These are phyloP conservation scores for Scelioninae gen. 1 DNA, from an alignment of 2,888 invertebrate genomes.

Conservation along the genomic window DNA sequence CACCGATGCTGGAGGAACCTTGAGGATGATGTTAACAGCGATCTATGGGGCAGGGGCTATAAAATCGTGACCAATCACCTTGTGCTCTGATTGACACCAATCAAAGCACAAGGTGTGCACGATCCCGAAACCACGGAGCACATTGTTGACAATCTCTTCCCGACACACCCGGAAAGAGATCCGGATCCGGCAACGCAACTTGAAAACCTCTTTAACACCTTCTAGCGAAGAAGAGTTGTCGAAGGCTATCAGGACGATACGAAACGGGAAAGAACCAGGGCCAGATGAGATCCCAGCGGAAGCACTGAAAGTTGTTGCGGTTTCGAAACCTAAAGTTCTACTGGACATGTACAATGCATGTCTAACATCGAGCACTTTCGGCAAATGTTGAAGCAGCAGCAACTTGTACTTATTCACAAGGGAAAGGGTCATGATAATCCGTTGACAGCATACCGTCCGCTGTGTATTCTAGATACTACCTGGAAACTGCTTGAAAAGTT, in stretches of 20 bases:
- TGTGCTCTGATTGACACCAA: too few relatives aligned
- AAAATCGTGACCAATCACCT: too few relatives aligned
- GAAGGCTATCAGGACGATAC: background rate
- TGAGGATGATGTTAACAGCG: too few relatives aligned
- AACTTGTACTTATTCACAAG: background rate
- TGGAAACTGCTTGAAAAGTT: too few relatives aligned
- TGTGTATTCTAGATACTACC: background rate
- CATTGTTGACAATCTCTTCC: too few relatives aligned
- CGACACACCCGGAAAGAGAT: too few relatives aligned
- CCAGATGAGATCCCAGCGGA: slow-evolving; percentile 8
- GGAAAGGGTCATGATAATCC: background rate
- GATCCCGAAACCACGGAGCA: too few relatives aligned
- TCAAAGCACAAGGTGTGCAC: too few relatives aligned
- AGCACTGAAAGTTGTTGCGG: background rate
- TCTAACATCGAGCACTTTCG: background rate
- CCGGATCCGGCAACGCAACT: too few relatives aligned
- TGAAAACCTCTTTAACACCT: too few relatives aligned
- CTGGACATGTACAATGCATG: slow-evolving; percentile 7
- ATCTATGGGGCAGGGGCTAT: too few relatives aligned
- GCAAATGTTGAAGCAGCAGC: background rate
- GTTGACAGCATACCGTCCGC: background rate
- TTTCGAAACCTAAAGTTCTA: background rate
- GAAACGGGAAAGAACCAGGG: slow-evolving; percentile 2
- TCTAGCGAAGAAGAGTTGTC: background rate
- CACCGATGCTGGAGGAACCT: too few relatives aligned